These are phyloP conservation scores for Homarus americanus DNA, from an alignment of 1,140 invertebrate genomes.

Conservation along the genomic window DNA sequence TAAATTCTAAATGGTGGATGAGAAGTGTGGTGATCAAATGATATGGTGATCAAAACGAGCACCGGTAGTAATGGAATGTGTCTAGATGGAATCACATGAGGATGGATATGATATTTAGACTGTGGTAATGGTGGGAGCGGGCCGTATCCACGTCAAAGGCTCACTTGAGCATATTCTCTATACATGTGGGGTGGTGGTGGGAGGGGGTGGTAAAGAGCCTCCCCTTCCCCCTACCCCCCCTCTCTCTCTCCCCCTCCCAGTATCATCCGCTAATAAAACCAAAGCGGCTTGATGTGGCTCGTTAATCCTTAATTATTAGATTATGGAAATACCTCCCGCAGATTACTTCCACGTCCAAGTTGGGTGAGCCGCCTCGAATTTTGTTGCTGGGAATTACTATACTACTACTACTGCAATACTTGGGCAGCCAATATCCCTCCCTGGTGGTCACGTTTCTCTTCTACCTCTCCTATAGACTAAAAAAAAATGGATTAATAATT, in stretches of 20 bases:
- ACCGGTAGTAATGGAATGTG: neutral
- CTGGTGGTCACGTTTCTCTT: no score
- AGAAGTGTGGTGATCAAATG: slow-evolving; percentile 11
- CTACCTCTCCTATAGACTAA: no score
- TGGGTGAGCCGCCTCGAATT: neutral
- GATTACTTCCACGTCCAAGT: slow-evolving; percentile 29
- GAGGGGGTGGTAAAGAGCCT: no score
- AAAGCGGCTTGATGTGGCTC: slow-evolving; percentile 50
- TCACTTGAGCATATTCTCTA: neutral
- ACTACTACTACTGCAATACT: no score
- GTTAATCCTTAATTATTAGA: slow-evolving; percentile 62
- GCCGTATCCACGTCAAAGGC: neutral
- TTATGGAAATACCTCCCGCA: slow-evolving; percentile 50
- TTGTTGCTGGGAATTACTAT: neutral
- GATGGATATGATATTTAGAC: neutral
- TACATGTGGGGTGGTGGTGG: neutral
- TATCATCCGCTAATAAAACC: slow-evolving; percentile 7
- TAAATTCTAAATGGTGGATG: neutral
- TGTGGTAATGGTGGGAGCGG: neutral
- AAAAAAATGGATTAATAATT: no score
- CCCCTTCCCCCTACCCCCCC: no score
- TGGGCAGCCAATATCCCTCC: no score
- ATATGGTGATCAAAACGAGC: neutral
- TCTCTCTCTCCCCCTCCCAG: neutral
- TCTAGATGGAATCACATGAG: neutral